Conservation (phyloP, 1,140 invertebrate species). For the Zaprionus nigranus region DNA sequence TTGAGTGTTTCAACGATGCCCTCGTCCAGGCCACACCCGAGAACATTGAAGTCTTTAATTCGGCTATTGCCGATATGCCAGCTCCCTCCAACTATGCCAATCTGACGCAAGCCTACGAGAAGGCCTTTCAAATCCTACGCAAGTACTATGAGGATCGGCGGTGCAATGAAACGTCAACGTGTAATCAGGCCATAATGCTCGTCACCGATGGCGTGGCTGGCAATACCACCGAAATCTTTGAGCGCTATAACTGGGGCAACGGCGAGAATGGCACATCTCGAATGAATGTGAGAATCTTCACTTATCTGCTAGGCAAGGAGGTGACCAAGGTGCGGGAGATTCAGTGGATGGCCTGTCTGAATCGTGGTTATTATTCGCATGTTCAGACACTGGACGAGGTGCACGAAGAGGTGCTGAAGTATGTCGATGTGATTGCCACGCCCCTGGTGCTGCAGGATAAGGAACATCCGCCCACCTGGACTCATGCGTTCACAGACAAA, state of each 20-base stretch:
- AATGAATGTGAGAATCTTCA: constrained; percentile 96
- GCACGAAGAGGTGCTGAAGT: constrained; percentile 95
- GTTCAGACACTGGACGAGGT: constrained; percentile 97
- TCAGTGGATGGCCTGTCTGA: constrained; percentile 97
- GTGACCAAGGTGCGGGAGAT: constrained; percentile 96
- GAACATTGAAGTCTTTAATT: constrained; percentile 92
- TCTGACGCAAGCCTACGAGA: constrained; percentile 92
- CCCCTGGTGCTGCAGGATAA: constrained; percentile 92
- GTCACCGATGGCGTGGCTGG: constrained; percentile 98
- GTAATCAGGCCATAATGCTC: constrained; percentile 99
- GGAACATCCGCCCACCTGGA: constrained; percentile 94
- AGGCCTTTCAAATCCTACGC: constrained; percentile 93
- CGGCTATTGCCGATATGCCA: constrained; percentile 87
- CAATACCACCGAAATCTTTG: constrained; percentile 94
- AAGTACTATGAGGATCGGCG: constrained; percentile 86
- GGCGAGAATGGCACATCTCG: constrained; percentile 85
- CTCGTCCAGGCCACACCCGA: constrained; percentile 96
- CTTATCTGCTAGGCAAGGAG: constrained; percentile 98
- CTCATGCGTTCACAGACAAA: constrained; percentile 93
- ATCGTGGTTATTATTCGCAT: constrained; percentile 97
- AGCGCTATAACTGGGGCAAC: constrained; percentile 92
- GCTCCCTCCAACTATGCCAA: constrained; percentile 93
- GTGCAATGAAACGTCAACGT: constrained; percentile 87
- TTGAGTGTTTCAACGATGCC: constrained; percentile 92
- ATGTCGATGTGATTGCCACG: constrained; percentile 94